These are phyloP conservation scores for Urocitellus parryii DNA, from an alignment of 2,113 vertebrate genomes.

Conservation along the genomic window DNA sequence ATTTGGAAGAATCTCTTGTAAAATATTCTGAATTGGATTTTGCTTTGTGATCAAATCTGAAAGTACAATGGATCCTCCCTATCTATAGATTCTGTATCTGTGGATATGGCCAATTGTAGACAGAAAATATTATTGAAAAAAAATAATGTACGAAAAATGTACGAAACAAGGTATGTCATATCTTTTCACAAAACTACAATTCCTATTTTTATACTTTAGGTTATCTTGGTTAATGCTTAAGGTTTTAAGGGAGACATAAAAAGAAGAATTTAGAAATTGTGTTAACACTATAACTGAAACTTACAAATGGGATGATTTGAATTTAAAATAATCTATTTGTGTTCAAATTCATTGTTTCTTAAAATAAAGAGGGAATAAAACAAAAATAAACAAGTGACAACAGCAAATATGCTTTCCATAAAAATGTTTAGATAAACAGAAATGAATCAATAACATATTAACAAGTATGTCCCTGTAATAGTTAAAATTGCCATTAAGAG, in stretches of 20 bases:
- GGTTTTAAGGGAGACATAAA: background rate
- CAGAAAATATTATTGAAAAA: background rate
- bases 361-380: background rate
- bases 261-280: background rate
- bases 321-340: background rate
- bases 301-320: background rate
- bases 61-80: background rate
- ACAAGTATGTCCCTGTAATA: background rate
- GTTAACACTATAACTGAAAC: conserved; percentile 5
- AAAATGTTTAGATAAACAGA: background rate
- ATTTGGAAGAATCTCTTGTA: background rate
- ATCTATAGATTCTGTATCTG: background rate
- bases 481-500: background rate
- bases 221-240: background rate
- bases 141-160: background rate
- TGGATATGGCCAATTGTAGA: background rate
- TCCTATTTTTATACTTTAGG: background rate
- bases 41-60: conserved; percentile 6
- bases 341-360: background rate
- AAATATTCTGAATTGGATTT: background rate
- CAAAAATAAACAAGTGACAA: background rate
- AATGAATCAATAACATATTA: background rate
- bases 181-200: background rate
- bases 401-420: background rate
- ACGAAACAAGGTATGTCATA: background rate